A percentile compares a stretch with the other conserved stretches of the same genome.
Evolutionary conservation across 2,113 vertebrate species (phyloP).

Genomic region (Ophthalmolycus amberensis): DNA sequence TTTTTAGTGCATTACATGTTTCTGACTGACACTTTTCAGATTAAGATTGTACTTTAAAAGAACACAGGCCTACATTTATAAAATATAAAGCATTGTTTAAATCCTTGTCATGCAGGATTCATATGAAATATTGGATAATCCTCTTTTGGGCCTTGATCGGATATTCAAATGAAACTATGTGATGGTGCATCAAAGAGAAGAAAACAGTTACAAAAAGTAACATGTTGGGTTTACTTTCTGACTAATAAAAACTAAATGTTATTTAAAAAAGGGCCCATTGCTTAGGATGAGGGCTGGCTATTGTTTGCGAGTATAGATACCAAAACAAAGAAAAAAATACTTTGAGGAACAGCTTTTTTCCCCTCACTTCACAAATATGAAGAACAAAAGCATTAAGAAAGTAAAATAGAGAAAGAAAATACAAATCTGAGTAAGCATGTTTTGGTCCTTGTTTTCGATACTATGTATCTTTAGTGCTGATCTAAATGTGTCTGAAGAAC

Average conservation of each 20-base stretch:
- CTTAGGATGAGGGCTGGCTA: background rate
- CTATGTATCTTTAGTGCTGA: background rate
- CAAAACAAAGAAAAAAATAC: background rate
- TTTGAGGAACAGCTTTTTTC: background rate
- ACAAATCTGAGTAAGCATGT: background rate
- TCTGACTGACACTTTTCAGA: background rate
- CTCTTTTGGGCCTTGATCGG: too few species aligned
- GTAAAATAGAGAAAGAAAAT: background rate
- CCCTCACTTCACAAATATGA: background rate
- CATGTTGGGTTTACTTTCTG: background rate
- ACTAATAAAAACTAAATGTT: background rate
- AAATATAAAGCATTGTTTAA: background rate
- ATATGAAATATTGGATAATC: background rate
- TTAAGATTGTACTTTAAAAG: background rate
- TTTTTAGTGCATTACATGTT: background rate
- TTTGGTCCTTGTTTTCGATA: background rate
- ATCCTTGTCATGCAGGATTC: background rate
- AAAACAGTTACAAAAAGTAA: too few species aligned
- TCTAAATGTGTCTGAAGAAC: too few species aligned
- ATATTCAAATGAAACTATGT: background rate
- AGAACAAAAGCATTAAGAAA: background rate
- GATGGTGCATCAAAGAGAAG: background rate
- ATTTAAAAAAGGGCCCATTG: background rate
- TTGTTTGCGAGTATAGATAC: background rate
- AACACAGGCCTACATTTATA: rapidly evolving